Conservation (phyloP, 2,797 vertebrate species). For the Pteropus rufus region DNA sequence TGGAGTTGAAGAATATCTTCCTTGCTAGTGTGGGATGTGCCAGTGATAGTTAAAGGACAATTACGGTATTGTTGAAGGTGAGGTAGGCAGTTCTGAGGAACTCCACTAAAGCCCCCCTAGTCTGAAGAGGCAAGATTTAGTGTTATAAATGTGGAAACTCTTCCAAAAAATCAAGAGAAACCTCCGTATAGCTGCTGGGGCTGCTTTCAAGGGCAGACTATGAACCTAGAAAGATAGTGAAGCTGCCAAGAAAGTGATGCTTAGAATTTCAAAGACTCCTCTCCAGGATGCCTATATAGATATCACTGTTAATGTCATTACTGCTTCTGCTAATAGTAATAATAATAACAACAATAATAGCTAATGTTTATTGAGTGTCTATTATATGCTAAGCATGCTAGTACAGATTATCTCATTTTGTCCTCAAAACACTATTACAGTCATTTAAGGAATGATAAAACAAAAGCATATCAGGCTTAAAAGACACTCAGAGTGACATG, state of each 20-base stretch:
- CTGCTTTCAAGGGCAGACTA: neutral
- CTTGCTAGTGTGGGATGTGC: neutral
- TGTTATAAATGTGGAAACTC: neutral
- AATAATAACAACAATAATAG: neutral
- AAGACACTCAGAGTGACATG: neutral
- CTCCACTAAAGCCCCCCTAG: neutral
- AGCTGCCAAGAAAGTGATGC: neutral
- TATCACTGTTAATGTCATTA: neutral
- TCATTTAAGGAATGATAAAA: neutral
- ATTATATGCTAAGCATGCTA: neutral
- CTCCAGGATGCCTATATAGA: neutral
- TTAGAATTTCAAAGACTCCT: neutral
- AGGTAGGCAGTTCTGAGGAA: neutral
- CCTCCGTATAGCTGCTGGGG: neutral
- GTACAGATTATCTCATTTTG: neutral
- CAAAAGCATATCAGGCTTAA: neutral
- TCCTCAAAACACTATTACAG: neutral
- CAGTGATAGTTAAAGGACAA: neutral
- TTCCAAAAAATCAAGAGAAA: neutral
- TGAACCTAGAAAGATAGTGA: neutral
- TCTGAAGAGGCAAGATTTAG: neutral
- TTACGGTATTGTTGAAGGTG: neutral
- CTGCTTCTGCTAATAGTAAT: too few relatives aligned
- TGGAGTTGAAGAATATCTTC: neutral
- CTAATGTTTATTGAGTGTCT: neutral